Conservation (phyloP, 2,797 vertebrate genomes). For the Nothura maculosa region DNA sequence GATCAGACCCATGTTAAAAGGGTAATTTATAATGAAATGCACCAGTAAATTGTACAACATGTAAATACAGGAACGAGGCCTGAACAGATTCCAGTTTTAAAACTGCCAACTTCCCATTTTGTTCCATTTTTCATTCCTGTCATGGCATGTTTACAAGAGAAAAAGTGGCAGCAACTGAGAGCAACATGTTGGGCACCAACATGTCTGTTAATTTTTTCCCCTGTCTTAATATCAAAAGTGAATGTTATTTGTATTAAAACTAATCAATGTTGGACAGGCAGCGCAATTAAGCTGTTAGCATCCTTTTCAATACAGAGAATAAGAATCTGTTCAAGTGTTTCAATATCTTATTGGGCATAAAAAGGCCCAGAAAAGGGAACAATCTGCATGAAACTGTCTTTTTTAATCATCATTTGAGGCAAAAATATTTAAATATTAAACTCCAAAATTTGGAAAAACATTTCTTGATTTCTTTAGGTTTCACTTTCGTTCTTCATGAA, state of each 20-base stretch:
- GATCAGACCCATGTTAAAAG: background rate
- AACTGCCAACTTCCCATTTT: background rate
- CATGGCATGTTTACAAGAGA: background rate
- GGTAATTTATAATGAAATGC: background rate
- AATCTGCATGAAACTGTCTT: background rate
- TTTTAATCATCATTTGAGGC: conserved; percentile 11
- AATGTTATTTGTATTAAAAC: background rate
- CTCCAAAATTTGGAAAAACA: background rate
- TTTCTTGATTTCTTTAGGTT: background rate
- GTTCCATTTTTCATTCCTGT: background rate
- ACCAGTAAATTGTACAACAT: background rate
- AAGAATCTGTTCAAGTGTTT: background rate
- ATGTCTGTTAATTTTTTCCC: background rate
- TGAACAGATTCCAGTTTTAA: background rate
- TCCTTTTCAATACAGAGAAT: background rate
- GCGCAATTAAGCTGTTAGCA: background rate
- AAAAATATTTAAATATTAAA: background rate
- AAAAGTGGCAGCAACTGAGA: background rate
- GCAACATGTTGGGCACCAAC: background rate
- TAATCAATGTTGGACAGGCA: background rate
- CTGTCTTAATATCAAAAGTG: background rate
- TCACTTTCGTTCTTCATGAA: conserved; percentile 24
- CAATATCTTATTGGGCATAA: background rate
- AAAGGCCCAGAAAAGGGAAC: background rate
- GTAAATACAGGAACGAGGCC: conserved; percentile 4